phyloP scores from a whole-genome alignment of 2,888 invertebrate genomes.

The Sipha maydis region DNA sequence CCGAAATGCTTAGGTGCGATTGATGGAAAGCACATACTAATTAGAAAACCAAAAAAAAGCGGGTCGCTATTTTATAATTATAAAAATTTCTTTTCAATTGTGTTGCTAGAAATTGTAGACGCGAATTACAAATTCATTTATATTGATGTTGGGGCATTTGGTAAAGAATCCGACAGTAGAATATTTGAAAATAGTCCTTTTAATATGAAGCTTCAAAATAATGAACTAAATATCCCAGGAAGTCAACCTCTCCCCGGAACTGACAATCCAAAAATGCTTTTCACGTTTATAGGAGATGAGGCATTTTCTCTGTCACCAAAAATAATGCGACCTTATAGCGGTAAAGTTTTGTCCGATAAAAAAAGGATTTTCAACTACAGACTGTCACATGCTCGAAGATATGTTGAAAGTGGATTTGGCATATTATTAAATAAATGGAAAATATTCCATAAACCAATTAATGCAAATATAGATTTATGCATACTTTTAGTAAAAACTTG shows the following conservation, averaged over 20 bases:
- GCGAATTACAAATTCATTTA: conserved; percentile 17
- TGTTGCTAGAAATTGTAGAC: conserved; percentile 17
- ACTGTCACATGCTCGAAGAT: conserved; percentile 1
- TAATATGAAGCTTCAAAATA: conserved; percentile 15
- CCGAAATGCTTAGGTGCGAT: not conserved
- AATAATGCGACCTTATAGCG: conserved; percentile 39
- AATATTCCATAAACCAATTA: too few relatives aligned
- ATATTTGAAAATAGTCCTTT: conserved; percentile 13
- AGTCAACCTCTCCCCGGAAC: conserved; percentile 1
- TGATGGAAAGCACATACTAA: not conserved
- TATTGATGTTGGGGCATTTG: conserved; percentile 14
- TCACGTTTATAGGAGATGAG: not conserved
- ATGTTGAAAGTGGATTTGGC: conserved; percentile 17
- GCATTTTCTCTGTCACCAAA: not conserved
- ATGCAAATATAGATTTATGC: conserved; percentile 20
- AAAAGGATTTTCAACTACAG: too few relatives aligned
- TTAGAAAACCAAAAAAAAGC: not conserved
- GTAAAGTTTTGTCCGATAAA: too few relatives aligned
- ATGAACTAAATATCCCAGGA: not conserved
- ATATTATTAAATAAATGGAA: not conserved
- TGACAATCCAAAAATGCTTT: not conserved
- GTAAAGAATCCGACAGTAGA: conserved; percentile 2
- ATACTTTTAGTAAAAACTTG: conserved; percentile 28
- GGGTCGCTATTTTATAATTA: not conserved
- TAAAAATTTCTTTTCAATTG: conserved; percentile 60